phyloP scores from a whole-genome alignment of 2,888 invertebrate genomes.

The Lycia hirtaria region DNA sequence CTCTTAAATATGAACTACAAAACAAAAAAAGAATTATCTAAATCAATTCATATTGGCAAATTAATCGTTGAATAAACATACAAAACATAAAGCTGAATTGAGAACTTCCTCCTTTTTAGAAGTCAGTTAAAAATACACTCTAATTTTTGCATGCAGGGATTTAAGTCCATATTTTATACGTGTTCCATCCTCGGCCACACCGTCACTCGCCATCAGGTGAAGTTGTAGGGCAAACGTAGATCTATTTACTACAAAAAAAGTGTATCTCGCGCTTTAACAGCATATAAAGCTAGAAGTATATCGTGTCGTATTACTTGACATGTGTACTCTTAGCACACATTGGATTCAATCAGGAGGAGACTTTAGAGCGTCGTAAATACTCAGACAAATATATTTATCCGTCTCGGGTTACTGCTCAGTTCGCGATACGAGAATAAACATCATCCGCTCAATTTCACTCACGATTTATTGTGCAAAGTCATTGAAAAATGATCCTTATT shows the following conservation, averaged over 20 bases:
- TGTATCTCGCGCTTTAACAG: background rate
- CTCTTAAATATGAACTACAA: too few species aligned
- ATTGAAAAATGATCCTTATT: slow-evolving; percentile 12
- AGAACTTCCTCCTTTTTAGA: too few species aligned
- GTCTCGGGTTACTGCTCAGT: slow-evolving; percentile 6
- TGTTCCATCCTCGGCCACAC: too few species aligned
- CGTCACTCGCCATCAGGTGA: background rate
- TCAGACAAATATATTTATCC: background rate
- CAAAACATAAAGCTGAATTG: too few species aligned
- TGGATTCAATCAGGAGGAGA: background rate
- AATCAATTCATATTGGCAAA: too few species aligned
- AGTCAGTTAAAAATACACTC: too few species aligned
- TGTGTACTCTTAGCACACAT: background rate
- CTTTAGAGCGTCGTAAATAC: slow-evolving; percentile 5
- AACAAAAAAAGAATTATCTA: too few species aligned
- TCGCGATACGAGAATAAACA: slow-evolving; percentile 12
- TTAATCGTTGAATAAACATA: too few species aligned
- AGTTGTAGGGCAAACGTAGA: too few species aligned
- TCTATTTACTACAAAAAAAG: too few species aligned
- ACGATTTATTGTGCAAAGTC: slow-evolving; percentile 3
- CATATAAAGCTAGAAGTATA: background rate
- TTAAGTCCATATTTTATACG: too few species aligned
- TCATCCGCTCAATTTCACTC: slow-evolving; percentile 14
- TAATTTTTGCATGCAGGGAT: too few species aligned
- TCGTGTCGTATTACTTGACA: background rate